Conservation (phyloP, 92 coral and sea anemone genomes). For the Siderastrea siderea region DNA sequence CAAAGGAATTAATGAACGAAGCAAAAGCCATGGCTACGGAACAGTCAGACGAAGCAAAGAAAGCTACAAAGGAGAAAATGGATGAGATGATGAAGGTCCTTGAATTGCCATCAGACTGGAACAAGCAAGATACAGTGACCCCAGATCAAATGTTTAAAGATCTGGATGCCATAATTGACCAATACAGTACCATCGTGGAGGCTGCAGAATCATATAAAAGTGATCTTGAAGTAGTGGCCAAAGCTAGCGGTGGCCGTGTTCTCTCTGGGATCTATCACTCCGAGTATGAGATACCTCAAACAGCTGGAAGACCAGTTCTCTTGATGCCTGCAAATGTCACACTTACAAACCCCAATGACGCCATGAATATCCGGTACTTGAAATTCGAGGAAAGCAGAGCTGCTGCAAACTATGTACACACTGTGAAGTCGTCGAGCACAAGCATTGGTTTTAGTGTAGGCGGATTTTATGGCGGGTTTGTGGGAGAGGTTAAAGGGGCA, state of each 20-base stretch:
- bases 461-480: not conserved
- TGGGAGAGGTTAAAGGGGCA: not conserved
- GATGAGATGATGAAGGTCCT: not conserved
- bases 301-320: slow-evolving; percentile 41
- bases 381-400: slow-evolving; percentile 2
- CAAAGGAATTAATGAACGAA: not conserved
- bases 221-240: slow-evolving; percentile 24
- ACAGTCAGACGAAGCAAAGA: not conserved
- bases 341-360: not conserved
- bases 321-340: slow-evolving; percentile 12
- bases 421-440: slow-evolving; percentile 12
- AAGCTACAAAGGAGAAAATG: not conserved
- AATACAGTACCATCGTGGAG: not conserved
- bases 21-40: not conserved
- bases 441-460: not conserved
- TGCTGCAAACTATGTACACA: slow-evolving; percentile 5
- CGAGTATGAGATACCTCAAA: slow-evolving; percentile 11
- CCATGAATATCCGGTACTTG: not conserved
- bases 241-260: slow-evolving; percentile 56
- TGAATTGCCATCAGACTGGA: not conserved
- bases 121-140: not conserved
- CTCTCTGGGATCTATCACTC: slow-evolving; percentile 31
- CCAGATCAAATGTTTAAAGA: slow-evolving; percentile 1
- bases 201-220: not conserved
- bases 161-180: slow-evolving; percentile 1